phyloP scores from a whole-genome alignment of 1,140 invertebrate genomes.

The Yoshiicerus persimilis region DNA sequence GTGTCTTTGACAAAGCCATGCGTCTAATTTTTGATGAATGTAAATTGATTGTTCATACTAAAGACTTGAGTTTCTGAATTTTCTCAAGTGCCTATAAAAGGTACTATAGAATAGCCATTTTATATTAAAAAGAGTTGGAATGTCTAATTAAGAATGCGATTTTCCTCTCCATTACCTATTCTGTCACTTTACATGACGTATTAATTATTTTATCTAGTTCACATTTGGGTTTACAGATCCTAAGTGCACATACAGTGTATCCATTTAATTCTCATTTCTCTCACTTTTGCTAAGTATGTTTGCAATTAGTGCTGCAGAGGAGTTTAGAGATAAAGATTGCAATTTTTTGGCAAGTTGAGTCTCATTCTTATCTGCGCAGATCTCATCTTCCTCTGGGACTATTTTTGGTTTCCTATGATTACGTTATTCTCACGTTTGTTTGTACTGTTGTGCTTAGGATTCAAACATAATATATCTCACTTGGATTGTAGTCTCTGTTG shows the following conservation, averaged over 20 bases:
- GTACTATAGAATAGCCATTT: neutral
- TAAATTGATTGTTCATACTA: too few relatives aligned
- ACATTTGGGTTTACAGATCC: neutral
- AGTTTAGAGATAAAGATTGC: neutral
- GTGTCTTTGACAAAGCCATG: too few relatives aligned
- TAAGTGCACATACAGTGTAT: neutral
- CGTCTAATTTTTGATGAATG: too few relatives aligned
- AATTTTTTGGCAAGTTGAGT: constrained; percentile 23
- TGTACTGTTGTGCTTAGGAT: neutral
- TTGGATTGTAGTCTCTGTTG: too few relatives aligned
- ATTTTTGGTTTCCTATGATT: constrained; percentile 11
- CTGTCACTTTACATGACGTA: neutral
- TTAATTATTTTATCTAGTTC: neutral
- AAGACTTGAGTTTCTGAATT: too few relatives aligned
- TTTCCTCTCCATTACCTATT: neutral
- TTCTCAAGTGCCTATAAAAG: neutral
- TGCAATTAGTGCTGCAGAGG: neutral
- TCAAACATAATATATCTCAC: neutral
- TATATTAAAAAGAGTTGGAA: too few relatives aligned
- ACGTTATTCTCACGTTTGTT: neutral
- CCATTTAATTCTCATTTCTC: neutral
- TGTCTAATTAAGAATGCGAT: neutral
- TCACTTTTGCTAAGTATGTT: neutral
- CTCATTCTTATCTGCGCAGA: constrained; percentile 24
- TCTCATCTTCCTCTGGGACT: neutral